Evolutionary conservation across 2,888 invertebrate species (phyloP), one percentile per base, ranked within the genome.

Genomic region (Crematogaster levior): DNA sequence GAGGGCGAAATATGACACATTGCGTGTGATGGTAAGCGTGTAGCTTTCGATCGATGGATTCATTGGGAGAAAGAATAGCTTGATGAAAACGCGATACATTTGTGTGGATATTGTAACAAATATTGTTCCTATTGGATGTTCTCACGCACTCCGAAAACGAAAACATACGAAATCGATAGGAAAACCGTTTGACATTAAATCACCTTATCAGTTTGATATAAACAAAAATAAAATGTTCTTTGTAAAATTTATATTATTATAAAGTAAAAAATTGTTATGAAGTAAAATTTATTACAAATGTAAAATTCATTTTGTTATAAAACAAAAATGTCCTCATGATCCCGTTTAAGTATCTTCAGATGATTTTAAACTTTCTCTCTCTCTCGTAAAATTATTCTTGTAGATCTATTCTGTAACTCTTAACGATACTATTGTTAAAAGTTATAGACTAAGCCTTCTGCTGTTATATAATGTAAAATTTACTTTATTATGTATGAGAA

Each of bases 1-100:
- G 43, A 24, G 60, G 24, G 12, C 70, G 56, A 79, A 56, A 77
- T 70, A 79, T 79, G 77, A 79, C 77, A 79, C 34, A 79, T 79
- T 79, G 70, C 77, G 30, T 30, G 53, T 43, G 65, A 24, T 65
- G 48, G 30, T 65, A 74, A 48, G 77, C 75, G 53, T 68, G 56
- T 27, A 30, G 68, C 43, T 77, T 43, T 56, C 70, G 53, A 70
- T 79, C 70, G 77, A 79, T 56, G 77, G 43, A 34, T 70, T 24
- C 56, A 15, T 12, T 6, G 18, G 27, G 18, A 70, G 30, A 68
- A 77, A 65, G 53, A 77, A 66, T 66, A 66, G 30, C 24, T 34
- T 18, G 70, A 56, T 56, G 53, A 68, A 56, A 79, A 40, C 46
- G 43, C 18, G 34, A 79, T 68, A 56, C 43, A 68, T 70, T 77